A percentile compares a stretch with the other conserved stretches of the same genome.
These are phyloP conservation scores for Lagopus leucura DNA, from an alignment of 2,113 vertebrate genomes.

Conservation along the genomic window DNA sequence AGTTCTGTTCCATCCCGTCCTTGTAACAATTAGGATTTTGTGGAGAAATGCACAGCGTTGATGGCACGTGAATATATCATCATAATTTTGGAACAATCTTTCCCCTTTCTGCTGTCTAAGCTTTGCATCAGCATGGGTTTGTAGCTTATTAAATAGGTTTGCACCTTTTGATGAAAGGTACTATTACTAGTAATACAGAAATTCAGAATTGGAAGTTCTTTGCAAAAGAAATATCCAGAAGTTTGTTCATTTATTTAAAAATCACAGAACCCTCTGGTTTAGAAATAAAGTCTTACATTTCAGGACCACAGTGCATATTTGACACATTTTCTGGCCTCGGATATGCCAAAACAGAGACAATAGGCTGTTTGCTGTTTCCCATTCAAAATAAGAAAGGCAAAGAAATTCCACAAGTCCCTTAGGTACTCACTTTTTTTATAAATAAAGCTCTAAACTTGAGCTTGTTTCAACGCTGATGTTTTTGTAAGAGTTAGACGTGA, in stretches of 20 bases:
- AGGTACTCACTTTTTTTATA: not conserved
- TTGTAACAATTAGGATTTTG: not conserved
- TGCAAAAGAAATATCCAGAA: constrained; percentile 4
- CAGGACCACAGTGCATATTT: not conserved
- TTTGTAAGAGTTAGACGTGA: not conserved
- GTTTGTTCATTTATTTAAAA: not conserved
- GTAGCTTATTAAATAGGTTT: not conserved
- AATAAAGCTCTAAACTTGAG: not conserved
- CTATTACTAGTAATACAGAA: not conserved
- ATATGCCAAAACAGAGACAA: constrained; percentile 21
- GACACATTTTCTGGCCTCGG: not conserved
- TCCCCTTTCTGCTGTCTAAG: not conserved
- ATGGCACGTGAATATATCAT: not conserved
- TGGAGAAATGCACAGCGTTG: not conserved
- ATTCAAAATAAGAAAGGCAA: not conserved
- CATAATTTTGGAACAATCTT: not conserved
- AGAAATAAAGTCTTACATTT: constrained; percentile 28
- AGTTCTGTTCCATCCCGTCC: not conserved
- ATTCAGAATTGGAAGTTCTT: not conserved
- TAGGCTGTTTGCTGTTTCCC: not conserved
- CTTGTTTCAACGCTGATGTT: not conserved
- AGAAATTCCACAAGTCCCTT: not conserved
- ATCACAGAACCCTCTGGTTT: not conserved
- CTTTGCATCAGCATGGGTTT: not conserved
- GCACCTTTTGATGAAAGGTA: not conserved